Conservation (phyloP, 2,113 vertebrate species). For the Chlamydotis undulata region DNA sequence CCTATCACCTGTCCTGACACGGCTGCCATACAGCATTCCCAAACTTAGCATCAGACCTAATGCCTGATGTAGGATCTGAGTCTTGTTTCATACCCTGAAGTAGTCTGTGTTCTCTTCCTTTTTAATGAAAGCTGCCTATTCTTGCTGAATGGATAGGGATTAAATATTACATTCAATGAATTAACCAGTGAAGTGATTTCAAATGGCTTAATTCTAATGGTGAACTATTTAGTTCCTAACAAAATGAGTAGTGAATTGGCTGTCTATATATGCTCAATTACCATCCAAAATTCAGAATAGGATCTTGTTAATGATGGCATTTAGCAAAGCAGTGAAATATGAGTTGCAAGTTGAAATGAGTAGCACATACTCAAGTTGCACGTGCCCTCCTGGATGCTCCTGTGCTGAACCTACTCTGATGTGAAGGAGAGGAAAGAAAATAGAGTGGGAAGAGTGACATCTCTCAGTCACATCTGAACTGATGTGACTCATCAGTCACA, state of each 20-base stretch:
- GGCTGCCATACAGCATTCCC: not conserved
- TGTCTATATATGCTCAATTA: not conserved
- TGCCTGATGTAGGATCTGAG: not conserved
- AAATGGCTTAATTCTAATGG: not conserved
- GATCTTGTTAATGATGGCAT: not conserved
- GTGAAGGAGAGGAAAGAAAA: not conserved
- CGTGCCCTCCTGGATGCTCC: not conserved
- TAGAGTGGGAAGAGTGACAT: not conserved
- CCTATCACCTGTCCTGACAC: not conserved
- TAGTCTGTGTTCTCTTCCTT: not conserved
- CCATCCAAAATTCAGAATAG: not conserved
- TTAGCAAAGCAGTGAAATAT: not conserved
- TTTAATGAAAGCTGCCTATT: not conserved
- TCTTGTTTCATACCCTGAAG: not conserved
- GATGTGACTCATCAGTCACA: not conserved
- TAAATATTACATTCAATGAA: not conserved
- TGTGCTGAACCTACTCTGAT: not conserved
- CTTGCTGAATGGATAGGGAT: not conserved
- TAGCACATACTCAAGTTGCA: not conserved
- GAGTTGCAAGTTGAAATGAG: not conserved
- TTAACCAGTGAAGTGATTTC: not conserved
- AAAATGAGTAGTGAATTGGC: not conserved
- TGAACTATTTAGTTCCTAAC: not conserved
- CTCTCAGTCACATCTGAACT: not conserved
- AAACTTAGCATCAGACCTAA: not conserved